phyloP scores from a whole-genome alignment of 2,113 vertebrate species.

The Otocyon megalotis region DNA sequence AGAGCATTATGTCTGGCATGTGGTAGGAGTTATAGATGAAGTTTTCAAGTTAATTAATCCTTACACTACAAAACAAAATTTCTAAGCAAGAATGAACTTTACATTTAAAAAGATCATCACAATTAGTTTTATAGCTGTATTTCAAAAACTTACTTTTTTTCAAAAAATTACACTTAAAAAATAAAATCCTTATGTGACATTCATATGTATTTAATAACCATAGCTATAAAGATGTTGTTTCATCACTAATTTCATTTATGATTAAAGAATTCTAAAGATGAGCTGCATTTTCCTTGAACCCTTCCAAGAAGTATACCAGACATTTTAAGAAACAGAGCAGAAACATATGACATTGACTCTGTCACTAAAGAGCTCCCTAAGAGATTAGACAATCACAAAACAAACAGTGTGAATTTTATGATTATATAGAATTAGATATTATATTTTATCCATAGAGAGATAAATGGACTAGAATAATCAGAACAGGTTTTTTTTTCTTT shows the following conservation, averaged over 20 bases:
- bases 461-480: background rate
- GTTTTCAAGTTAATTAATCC: background rate
- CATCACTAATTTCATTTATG: background rate
- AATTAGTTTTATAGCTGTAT: background rate
- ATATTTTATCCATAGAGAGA: background rate
- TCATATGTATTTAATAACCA: background rate
- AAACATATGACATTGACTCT: background rate
- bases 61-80: background rate
- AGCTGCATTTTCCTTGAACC: constrained; percentile 49
- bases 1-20: background rate
- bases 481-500: background rate
- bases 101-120: background rate
- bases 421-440: background rate
- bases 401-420: background rate
- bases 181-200: constrained; percentile 48
- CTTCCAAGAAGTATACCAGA: constrained; percentile 24
- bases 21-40: background rate
- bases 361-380: background rate
- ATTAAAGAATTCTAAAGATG: constrained; percentile 44
- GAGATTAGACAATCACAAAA: background rate
- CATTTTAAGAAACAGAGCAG: background rate
- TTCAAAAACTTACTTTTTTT: background rate
- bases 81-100: background rate
- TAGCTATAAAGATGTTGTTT: background rate
- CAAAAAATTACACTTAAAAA: background rate